Base-by-base conservation (phyloP, 2,113 vertebrate species). In the Lophotis ruficrista region DNA sequence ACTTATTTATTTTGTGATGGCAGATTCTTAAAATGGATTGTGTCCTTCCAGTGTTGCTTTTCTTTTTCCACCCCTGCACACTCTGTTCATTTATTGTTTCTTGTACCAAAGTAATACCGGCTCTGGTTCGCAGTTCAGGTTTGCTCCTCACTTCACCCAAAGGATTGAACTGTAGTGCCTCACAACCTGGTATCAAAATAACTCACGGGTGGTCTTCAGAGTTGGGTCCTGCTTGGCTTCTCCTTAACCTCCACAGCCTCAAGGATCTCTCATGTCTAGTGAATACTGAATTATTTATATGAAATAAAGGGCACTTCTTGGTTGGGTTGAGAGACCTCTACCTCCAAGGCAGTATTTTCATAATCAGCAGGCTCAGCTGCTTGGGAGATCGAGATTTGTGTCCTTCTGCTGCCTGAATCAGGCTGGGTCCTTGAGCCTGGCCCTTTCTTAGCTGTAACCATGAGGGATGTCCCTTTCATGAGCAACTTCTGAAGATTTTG, bases 401-500 rank as follows among this genome's bases (percentile, higher is more conserved):
- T 31, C 23, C 5, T 61, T 30, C 37, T 87, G 38, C 28, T 83
- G 31, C 57, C 27, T 41, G 18, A 62, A 53, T 82, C 37, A 24
- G 14, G 13, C 19, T 69, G 50, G 14, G 3, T 19, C 4, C 68
- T 91, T 66, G 10, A 81, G n/a, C 37, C 50, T 38, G 30, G 8
- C 9, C 17, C 3, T 37, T 85, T 31, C 47, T 70, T 11, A 66
- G 23, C 37, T 92, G 47, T 14, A 77, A 53, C 18, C 16, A 37
- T 0, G 4, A 64, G 38, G 45, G 19, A 51, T 10, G 6, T 16
- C n/a, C 3, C 0, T 28, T 18, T 60, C 35, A 30, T 25, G 17
- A 58, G 31, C 7, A 38, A 12, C 64, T 72, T 82, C 38, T 24
- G n/a, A 23, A 62, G 56, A 43, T 80, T 37, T 62, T 16, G 2